Base-by-base conservation (phyloP, 1,140 invertebrate genomes). In the Drosophila sp. region DNA sequence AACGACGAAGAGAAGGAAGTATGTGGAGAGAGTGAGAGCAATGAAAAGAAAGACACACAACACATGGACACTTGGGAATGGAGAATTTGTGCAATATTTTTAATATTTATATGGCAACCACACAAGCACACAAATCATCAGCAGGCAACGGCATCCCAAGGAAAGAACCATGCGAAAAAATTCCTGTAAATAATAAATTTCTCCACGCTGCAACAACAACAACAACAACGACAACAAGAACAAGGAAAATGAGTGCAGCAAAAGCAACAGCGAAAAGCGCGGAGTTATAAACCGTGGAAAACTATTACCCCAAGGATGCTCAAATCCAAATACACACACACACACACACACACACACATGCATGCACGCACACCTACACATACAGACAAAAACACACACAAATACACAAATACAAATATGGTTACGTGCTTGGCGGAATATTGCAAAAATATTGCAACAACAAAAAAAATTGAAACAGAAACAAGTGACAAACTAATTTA, bases 211-310 rank as follows among this genome's bases (percentile, higher is more conserved):
- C 64, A 41, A 43, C 70, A 72, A 32, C 50, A 61, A 57, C 43
- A 72, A 34, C 16, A 69, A 34, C 32, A 71, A 36, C 8, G 7
- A 6, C 25, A 32, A n/a, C 2, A 7, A 51, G 8, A 18, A 45
- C 7, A 18, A 41, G 29, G 2, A 64, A 25, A 56, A 56, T n/a
- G 21, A 14, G n/a, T 11, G 32, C 29, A 41, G 34, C 41, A 27
- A 64, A 36, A 51, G 53, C 16, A 48, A 53, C 63, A 70, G 76
- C 67, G 74, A 80, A 72, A 82, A 79, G 72, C 76, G 67, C 82
- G 79, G 82, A 87, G 89, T 87, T 87, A 87, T 87, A 87, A 87
- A 89, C 83, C 83, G 83, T 87, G 82, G 82, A 89, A 87, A 87
- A 87, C 82, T 87, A 87, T 87, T 87, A 87, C 79, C 76, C 83